These are phyloP conservation scores for Pelvicachromis taeniatus DNA, from an alignment of 2,113 vertebrate species.

Conservation along the genomic window DNA sequence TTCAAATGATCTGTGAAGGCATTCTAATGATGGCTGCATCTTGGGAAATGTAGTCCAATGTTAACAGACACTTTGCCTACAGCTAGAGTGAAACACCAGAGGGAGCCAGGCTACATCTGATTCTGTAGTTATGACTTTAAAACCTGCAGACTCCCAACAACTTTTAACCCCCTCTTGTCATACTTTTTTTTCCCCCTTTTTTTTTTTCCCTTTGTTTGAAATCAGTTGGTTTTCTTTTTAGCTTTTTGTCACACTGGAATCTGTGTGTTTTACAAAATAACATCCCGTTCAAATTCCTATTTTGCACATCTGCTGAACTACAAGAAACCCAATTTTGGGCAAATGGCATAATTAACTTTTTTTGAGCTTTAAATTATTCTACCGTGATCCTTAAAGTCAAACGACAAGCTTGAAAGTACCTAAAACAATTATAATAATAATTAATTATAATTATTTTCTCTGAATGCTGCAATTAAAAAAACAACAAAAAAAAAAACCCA, in stretches of 20 bases:
- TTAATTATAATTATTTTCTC: too few species aligned
- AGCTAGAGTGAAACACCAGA: slow-evolving; percentile 11
- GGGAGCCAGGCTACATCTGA: slow-evolving; percentile 26
- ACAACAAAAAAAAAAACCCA: background rate
- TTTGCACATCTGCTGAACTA: background rate
- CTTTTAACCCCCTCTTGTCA: background rate
- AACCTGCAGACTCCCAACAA: background rate
- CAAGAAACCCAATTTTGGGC: too few species aligned
- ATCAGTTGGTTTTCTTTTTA: background rate
- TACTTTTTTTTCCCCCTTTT: accelerated
- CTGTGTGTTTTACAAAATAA: background rate
- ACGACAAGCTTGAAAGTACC: background rate
- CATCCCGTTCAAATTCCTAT: background rate
- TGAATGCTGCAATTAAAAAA: background rate
- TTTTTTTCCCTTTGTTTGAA: too few species aligned
- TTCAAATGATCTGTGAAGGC: background rate
- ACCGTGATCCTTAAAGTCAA: too few species aligned
- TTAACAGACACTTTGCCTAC: background rate
- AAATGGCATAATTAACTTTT: too few species aligned
- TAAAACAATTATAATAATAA: background rate
- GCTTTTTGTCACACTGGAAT: background rate
- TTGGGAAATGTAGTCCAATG: slow-evolving; percentile 15
- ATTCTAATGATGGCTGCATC: background rate
- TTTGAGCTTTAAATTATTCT: too few species aligned
- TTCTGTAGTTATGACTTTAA: background rate